phyloP scores from a whole-genome alignment of 2,113 vertebrate species.

The Promerops cafer region DNA sequence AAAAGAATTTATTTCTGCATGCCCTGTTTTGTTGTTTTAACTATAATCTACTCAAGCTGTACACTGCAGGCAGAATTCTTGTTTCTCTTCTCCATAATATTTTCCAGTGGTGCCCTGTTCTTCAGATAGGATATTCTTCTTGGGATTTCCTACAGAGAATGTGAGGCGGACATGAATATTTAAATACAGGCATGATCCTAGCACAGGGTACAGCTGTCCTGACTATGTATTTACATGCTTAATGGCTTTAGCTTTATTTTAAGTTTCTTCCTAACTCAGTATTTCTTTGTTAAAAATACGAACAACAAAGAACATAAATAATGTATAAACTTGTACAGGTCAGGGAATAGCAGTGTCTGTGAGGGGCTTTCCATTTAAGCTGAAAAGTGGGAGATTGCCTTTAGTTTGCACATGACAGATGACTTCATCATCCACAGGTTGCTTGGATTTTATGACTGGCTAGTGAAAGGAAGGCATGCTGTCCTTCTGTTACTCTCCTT shows the following conservation, averaged over 20 bases:
- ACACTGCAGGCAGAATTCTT: background rate
- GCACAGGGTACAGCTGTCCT: background rate
- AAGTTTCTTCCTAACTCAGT: background rate
- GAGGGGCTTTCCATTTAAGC: background rate
- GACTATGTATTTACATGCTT: background rate
- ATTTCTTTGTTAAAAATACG: background rate
- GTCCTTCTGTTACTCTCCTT: background rate
- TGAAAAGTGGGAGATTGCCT: background rate
- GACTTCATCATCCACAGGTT: background rate
- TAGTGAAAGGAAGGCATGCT: background rate
- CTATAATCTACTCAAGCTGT: background rate
- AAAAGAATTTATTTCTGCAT: background rate
- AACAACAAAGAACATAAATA: background rate
- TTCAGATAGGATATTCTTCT: background rate
- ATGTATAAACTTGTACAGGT: background rate
- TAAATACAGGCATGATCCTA: background rate
- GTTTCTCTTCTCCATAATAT: background rate
- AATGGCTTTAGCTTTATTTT: background rate
- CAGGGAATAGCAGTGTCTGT: background rate
- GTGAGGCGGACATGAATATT: background rate
- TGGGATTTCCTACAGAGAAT: background rate
- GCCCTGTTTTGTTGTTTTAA: background rate
- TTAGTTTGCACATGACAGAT: background rate
- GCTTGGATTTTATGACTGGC: background rate
- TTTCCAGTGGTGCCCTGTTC: background rate